Base-by-base conservation (phyloP, 2,888 invertebrate species). In the Caenorhabditis uteleia region DNA sequence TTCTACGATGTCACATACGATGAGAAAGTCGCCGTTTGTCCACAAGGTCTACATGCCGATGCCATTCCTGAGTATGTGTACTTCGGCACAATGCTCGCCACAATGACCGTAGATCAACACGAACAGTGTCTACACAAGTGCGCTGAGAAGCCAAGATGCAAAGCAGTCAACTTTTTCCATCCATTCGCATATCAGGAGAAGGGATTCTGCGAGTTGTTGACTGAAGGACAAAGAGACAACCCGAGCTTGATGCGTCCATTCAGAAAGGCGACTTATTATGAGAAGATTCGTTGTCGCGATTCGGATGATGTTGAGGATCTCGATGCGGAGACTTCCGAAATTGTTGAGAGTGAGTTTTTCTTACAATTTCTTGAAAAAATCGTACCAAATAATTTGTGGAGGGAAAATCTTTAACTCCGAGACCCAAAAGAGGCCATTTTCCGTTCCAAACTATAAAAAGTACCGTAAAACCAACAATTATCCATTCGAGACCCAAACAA, bases 1-100 rank as follows among this genome's bases (percentile, higher is more conserved):
- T 82, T 82, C 57, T 80, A 82, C 60, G 82, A 82, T 62, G 76
- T 82, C 33, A 75, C 75, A 16, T 80, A 82, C 61, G 82, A 82
- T 60, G 82, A 82, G 44, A 68, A 74, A 47, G 64, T 65, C 7
- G 47, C 60, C 53, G 78, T 78, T 10, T 82, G 82, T 47, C 75
- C 77, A n/a, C 68, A 73, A 55, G 82, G 82, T 14, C 67, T 82
- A 1, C 68, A 77, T 33, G 73, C 77, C 43, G 77, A 79, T 36
- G 82, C 80, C n/a, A 77, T 82, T 36, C 82, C 80, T 18, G 79
- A 82, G 40, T 82, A 70, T 56, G 80, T 79, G 51, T 82, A 79
- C 46, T 82, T 82, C 49, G 82, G 82, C 25, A 78, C 74, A 8
- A 79, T 82, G 78, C 58, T 82, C 25, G 77, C 75, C 21, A 76